Evolutionary conservation across 2,888 invertebrate species (phyloP).

Genomic region (Auanema sp.): DNA sequence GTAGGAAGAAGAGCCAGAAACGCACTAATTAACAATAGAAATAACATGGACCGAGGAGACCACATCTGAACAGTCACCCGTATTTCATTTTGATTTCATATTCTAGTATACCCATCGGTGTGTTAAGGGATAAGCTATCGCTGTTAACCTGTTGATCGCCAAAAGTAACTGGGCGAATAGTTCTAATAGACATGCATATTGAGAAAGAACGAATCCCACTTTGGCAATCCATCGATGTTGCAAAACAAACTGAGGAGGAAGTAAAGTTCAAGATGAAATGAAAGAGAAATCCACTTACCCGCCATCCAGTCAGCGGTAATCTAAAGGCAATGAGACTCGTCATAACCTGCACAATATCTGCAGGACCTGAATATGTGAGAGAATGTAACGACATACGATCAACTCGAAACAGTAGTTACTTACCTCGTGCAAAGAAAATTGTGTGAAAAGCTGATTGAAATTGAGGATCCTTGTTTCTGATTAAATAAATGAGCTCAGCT

Average conservation of each 20-base stretch:
- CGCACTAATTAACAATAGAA: conserved; percentile 15
- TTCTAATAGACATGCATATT: conserved; percentile 35
- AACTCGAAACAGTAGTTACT: neutral
- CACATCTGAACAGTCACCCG: conserved; percentile 20
- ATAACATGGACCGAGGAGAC: conserved; percentile 23
- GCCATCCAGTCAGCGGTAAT: conserved; percentile 36
- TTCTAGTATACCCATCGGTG: conserved; percentile 26
- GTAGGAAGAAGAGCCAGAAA: conserved; percentile 28
- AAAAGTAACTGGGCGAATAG: conserved; percentile 33
- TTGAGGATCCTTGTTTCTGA: conserved; percentile 27
- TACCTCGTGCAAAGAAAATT: conserved; percentile 34
- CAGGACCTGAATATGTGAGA: conserved; percentile 41
- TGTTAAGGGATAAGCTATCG: conserved; percentile 32
- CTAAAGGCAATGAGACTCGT: conserved; percentile 34
- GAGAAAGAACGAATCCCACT: conserved; percentile 35
- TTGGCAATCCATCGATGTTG: conserved; percentile 27
- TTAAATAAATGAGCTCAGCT: conserved; percentile 26
- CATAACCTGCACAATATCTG: conserved; percentile 34
- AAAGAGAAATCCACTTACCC: conserved; percentile 14
- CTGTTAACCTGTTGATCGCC: conserved; percentile 33
- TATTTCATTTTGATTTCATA: neutral
- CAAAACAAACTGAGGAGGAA: conserved; percentile 8
- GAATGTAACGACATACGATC: neutral
- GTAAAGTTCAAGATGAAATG: neutral
- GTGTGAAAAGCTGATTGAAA: conserved; percentile 36